Evolutionary conservation across 2,888 invertebrate genomes (phyloP), one percentile per base, ranked within the genome.

Genomic region (Xestobium rufovillosum): DNA sequence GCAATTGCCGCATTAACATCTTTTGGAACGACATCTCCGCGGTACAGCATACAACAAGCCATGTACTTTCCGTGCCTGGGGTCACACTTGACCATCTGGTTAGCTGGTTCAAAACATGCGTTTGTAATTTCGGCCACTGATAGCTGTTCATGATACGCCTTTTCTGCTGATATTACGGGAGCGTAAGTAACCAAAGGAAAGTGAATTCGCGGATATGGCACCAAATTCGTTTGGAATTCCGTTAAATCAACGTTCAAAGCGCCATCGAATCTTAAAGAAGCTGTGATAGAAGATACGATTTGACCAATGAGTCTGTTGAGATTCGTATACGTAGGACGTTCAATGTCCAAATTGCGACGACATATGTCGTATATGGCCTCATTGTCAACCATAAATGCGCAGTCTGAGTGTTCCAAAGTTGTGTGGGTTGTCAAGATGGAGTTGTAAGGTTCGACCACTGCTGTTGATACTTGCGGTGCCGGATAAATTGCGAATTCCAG

Each of bases 191-290:
- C 63, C 47, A 75, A 59, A 8, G 75, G 75, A 61, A 75, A 75
- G 50, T 75, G 75, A 45, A 75, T 76, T 43, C 75, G 65, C 4
- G 75, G 75, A 52, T 75, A 75, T 17, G 75, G 75, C 28, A 73
- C 67, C 54, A 68, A 57, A 51, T 68, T 67, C 45, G 70, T 69
- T 58, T 75, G 74, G 62, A 75, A 50, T 75, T 92, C 91, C 14
- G 89, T 91, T 48, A 92, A 73, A 69, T 92, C 91, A 38, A 92
- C 91, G 67, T 92, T 75, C 36, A 75, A 61, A 14, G 73, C 72
- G 16, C 75, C 75, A 44, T 70, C 73, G 53, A 76, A 75, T 23
- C 75, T 64, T 25, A 76, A 59, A 19, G 73, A 73, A 3, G 75
- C 73, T 1, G 75, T 75, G 39, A 76, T 72, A 10, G 71, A 75